These are phyloP conservation scores for Poecilia latipinna DNA, from an alignment of 2,113 vertebrate genomes.

Conservation along the genomic window DNA sequence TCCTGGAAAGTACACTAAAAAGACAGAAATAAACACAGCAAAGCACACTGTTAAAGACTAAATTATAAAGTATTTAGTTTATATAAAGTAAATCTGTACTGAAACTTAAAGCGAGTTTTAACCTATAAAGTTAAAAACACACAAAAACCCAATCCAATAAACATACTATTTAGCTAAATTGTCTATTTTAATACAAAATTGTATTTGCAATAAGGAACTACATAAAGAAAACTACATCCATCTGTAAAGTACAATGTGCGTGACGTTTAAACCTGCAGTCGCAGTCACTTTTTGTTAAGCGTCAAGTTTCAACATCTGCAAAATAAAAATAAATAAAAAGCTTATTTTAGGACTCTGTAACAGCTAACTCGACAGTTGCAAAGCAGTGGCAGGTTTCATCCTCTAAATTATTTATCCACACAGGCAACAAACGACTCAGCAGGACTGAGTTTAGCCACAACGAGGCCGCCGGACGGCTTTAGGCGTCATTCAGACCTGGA, in stretches of 20 bases:
- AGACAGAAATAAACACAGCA: too few relatives aligned
- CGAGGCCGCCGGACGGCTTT: too few relatives aligned
- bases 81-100: too few relatives aligned
- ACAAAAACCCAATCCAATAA: too few relatives aligned
- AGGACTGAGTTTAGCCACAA: not conserved
- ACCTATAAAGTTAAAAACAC: too few relatives aligned
- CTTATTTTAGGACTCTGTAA: not conserved
- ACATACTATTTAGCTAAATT: too few relatives aligned
- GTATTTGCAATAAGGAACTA: too few relatives aligned
- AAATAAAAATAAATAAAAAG: not conserved
- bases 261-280: not conserved
- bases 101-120: too few relatives aligned
- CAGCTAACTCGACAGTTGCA: not conserved
- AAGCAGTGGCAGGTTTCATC: not conserved
- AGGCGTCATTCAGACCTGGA: not conserved
- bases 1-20: not conserved
- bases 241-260: not conserved
- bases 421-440: constrained; percentile 1
- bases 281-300: not conserved
- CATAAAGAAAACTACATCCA: not conserved
- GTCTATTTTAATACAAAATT: too few relatives aligned
- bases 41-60: too few relatives aligned
- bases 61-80: too few relatives aligned
- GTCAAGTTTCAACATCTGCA: not conserved
- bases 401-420: constrained; percentile 5